Percentiles rank a stretch among this genome's conserved stretches.
phyloP scores from a whole-genome alignment of 1,140 invertebrate genomes.

The Zophobas atratus region DNA sequence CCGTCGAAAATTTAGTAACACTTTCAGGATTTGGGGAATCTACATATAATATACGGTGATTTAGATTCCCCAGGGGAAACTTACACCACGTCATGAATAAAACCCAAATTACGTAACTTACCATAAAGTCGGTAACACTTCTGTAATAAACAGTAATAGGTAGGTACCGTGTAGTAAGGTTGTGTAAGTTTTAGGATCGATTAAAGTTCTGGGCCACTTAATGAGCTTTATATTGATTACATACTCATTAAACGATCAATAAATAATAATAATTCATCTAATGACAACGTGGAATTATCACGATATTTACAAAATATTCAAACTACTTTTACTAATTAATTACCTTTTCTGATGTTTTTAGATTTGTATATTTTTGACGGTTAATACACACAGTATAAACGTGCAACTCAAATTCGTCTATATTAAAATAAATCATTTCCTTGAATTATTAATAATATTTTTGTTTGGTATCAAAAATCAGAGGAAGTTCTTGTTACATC shows the following conservation, averaged over 20 bases:
- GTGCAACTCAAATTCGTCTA: too few relatives aligned
- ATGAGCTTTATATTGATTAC: constrained; percentile 50
- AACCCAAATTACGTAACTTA: constrained; percentile 50
- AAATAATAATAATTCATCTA: constrained; percentile 28
- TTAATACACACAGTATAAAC: too few relatives aligned
- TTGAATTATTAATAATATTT: too few relatives aligned
- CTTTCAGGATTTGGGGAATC: neutral
- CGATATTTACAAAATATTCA: neutral
- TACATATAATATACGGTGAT: constrained; percentile 44
- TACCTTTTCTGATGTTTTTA: too few relatives aligned
- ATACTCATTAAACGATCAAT: constrained; percentile 29
- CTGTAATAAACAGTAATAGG: constrained; percentile 52
- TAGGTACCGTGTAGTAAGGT: neutral
- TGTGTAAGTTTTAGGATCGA: constrained; percentile 47
- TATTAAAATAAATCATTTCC: too few relatives aligned
- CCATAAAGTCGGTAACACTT: constrained; percentile 47
- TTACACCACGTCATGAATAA: constrained; percentile 28
- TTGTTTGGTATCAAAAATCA: neutral
- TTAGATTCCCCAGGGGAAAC: constrained; percentile 40
- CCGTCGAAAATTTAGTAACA: neutral
- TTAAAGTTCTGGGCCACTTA: constrained; percentile 47
- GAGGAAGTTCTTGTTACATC: constrained; percentile 17
- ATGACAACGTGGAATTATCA: constrained; percentile 27
- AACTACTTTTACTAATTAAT: too few relatives aligned
- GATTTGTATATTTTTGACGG: too few relatives aligned